Percentiles rank a stretch among this genome's conserved stretches.
Conservation (phyloP, 2,888 invertebrate species). For the Allacma fusca region DNA sequence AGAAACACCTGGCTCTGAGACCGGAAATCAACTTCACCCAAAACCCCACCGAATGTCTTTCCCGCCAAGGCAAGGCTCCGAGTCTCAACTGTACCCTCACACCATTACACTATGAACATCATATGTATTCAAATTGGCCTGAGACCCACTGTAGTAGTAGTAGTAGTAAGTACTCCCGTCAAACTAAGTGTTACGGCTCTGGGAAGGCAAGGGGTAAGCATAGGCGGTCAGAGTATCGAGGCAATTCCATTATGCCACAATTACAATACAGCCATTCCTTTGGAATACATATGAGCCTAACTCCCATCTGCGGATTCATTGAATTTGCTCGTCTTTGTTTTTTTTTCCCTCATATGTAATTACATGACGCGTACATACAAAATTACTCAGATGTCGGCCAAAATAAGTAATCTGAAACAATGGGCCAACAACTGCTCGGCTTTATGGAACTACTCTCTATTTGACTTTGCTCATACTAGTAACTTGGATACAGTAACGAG, state of each 20-base stretch:
- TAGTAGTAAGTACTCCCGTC: too few relatives aligned
- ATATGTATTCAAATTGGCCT: conserved; percentile 10
- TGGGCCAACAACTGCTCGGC: conserved; percentile 10
- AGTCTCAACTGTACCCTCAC: background rate
- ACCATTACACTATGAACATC: too few relatives aligned
- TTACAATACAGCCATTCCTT: background rate
- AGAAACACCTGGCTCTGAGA: conserved; percentile 46
- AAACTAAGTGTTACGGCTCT: too few relatives aligned
- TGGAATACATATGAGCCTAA: background rate
- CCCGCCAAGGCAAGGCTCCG: conserved; percentile 34
- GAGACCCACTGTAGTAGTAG: too few relatives aligned
- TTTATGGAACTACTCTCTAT: background rate
- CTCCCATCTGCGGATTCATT: conserved; percentile 3
- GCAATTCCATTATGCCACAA: background rate
- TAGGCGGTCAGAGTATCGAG: background rate
- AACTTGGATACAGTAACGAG: background rate
- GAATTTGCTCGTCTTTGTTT: background rate
- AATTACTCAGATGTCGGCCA: background rate
- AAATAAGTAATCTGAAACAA: background rate
- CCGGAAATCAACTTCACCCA: conserved; percentile 48
- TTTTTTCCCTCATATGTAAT: background rate
- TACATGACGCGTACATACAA: background rate
- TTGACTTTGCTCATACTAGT: background rate
- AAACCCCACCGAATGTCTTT: conserved; percentile 29
- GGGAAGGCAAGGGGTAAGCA: too few relatives aligned